phyloP scores from a whole-genome alignment of 2,113 vertebrate genomes.

The Ochotona curzoniae region DNA sequence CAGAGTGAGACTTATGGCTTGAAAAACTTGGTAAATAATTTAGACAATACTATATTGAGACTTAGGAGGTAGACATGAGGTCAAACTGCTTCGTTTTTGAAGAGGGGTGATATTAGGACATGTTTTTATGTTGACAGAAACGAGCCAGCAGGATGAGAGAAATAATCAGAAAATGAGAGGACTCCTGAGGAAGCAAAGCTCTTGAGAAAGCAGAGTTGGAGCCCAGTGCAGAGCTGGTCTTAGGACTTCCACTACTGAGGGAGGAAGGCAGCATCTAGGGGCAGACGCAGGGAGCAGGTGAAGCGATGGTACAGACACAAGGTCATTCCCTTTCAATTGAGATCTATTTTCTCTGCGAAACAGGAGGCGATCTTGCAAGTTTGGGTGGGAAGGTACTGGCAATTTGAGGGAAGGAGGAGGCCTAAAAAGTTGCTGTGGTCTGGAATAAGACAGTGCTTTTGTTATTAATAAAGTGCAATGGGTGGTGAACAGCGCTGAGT shows the following conservation, averaged over 20 bases:
- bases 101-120: not conserved
- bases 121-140: not conserved
- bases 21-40: not conserved
- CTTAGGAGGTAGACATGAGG: not conserved
- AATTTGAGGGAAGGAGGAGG: not conserved
- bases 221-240: not conserved
- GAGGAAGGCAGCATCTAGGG: not conserved
- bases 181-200: not conserved
- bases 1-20: not conserved
- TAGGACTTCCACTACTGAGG: not conserved
- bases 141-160: not conserved
- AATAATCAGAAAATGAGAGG: not conserved
- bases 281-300: not conserved
- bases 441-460: conserved; percentile 29
- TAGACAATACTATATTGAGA: not conserved
- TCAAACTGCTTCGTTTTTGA: conserved; percentile 1
- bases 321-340: not conserved
- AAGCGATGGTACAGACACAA: not conserved
- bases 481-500: not conserved
- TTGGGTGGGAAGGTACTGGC: not conserved
- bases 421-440: not conserved
- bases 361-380: not conserved
- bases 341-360: not conserved
- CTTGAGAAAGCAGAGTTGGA: not conserved
- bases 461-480: not conserved